phyloP scores from a whole-genome alignment of 30 jellyfish, hydroid and myxozoan genomes.

The Pseudorhiza aurosa region DNA sequence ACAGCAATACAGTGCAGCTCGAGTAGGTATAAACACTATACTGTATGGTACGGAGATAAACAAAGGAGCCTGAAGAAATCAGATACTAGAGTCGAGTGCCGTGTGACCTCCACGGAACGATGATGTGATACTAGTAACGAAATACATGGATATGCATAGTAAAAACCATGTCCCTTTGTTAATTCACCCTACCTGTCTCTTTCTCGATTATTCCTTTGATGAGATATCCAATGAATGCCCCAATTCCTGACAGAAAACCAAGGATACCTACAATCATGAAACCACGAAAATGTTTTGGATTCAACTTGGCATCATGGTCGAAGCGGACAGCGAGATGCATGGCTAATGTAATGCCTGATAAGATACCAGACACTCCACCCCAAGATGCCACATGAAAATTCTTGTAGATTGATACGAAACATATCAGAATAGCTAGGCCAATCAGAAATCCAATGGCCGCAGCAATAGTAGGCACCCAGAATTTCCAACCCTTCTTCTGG shows the following conservation, averaged over 20 bases:
- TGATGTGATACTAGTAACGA: too few species aligned
- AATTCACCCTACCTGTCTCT: conserved; percentile 88
- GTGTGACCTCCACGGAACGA: too few species aligned
- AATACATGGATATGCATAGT: too few species aligned
- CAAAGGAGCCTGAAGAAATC: too few species aligned
- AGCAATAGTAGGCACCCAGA: conserved; percentile 63
- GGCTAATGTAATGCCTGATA: conserved; percentile 70
- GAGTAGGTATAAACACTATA: too few species aligned
- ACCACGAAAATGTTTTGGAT: conserved; percentile 44
- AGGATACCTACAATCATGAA: conserved; percentile 59
- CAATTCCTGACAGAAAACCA: conserved; percentile 72
- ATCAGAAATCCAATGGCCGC: conserved; percentile 73
- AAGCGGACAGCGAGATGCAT: conserved; percentile 79
- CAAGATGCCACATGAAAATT: conserved; percentile 80
- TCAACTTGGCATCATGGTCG: conserved; percentile 54
- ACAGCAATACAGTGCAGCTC: too few species aligned
- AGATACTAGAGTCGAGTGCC: too few species aligned
- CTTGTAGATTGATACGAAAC: conserved; percentile 56
- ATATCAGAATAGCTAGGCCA: conserved; percentile 59
- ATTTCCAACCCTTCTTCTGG: conserved; percentile 74
- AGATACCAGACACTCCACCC: conserved; percentile 80
- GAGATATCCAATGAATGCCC: conserved; percentile 73
- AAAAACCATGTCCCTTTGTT: too few species aligned
- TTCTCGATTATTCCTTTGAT: conserved; percentile 77
- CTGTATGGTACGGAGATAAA: too few species aligned